phyloP scores from a whole-genome alignment of 2,797 vertebrate species.

The Hylomyscus alleni region DNA sequence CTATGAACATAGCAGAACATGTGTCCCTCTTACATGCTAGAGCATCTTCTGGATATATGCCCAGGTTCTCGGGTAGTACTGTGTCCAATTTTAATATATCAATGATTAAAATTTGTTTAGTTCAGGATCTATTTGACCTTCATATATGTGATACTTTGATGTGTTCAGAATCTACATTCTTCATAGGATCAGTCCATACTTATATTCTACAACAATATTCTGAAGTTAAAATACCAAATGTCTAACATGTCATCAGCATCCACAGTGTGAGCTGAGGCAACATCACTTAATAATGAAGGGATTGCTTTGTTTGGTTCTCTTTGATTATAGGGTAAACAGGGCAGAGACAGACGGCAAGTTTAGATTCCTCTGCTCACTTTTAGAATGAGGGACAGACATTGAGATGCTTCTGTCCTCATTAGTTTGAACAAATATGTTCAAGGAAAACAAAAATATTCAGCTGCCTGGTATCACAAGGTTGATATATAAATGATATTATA shows the following conservation, averaged over 20 bases:
- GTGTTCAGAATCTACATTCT: background rate
- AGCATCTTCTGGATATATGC: too few relatives aligned
- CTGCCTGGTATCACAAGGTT: background rate
- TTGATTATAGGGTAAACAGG: background rate
- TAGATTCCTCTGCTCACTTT: background rate
- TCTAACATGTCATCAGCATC: background rate
- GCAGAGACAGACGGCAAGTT: background rate
- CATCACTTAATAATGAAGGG: background rate
- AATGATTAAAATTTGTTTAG: background rate
- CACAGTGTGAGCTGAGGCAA: background rate
- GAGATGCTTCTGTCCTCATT: background rate
- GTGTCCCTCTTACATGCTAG: too few relatives aligned
- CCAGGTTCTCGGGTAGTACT: too few relatives aligned
- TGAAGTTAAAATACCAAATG: too few relatives aligned
- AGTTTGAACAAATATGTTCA: background rate
- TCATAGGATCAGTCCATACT: background rate
- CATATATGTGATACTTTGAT: background rate
- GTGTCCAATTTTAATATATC: background rate
- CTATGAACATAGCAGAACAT: too few relatives aligned
- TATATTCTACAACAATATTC: background rate
- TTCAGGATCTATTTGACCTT: background rate
- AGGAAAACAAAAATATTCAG: background rate
- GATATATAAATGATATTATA: background rate
- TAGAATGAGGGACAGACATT: background rate
- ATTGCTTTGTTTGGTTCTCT: background rate